Conservation (phyloP, 2,797 vertebrate genomes). For the Crax fasciolata region DNA sequence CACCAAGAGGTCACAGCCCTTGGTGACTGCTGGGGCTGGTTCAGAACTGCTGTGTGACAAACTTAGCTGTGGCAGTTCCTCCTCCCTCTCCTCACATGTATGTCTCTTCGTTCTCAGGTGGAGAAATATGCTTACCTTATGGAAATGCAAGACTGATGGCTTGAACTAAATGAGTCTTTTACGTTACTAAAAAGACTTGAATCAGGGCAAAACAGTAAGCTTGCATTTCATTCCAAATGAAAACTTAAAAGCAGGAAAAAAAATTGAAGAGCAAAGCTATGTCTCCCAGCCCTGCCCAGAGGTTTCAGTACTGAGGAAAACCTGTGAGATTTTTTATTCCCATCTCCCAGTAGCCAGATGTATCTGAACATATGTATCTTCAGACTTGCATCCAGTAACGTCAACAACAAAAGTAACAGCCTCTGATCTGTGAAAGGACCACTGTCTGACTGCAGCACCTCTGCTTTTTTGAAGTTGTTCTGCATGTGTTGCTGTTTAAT, state of each 20-base stretch:
- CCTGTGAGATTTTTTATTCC: background rate
- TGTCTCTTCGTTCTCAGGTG: background rate
- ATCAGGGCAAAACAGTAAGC: background rate
- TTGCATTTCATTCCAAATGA: background rate
- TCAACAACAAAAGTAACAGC: background rate
- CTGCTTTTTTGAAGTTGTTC: background rate
- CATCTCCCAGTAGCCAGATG: background rate
- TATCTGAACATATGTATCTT: background rate
- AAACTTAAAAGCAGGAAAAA: background rate
- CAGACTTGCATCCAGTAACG: background rate
- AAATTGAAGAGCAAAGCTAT: background rate
- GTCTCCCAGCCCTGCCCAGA: background rate
- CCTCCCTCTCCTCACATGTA: background rate
- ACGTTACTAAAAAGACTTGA: background rate
- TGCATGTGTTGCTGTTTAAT: background rate
- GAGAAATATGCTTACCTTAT: background rate
- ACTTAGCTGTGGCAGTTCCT: background rate
- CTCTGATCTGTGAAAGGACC: background rate
- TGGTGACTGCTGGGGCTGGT: background rate
- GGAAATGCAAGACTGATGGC: background rate
- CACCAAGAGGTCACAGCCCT: background rate
- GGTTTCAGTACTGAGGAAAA: background rate
- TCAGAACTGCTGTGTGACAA: background rate
- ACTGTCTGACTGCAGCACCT: background rate
- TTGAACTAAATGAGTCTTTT: background rate